Base-by-base conservation (phyloP, 37 sponge, comb jelly and placozoan genomes). In the Haliclona indistincta region DNA sequence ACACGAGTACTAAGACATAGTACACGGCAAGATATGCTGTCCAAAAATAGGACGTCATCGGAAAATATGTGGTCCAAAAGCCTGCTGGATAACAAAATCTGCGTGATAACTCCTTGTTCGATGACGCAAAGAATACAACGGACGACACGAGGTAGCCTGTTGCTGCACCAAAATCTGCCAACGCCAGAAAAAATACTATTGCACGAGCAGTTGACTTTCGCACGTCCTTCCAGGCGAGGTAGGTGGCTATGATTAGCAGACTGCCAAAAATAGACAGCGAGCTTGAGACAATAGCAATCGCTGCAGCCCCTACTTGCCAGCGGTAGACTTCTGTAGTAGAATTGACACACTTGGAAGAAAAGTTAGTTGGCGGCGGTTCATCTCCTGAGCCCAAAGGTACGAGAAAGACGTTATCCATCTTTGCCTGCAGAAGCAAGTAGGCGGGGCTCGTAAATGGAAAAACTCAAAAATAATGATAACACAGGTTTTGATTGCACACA, bases 21-120 rank as follows among this genome's bases (percentile, higher is more conserved):
- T 88, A 80, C 51, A 88, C 28, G 1, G 89, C 93, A 28, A 92
- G 64, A 34, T 68, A 72, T 25, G 52, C 38, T 3, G 85, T 92
- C 93, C 93, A 92, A 17, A 84, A 80, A 41, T 79, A 88, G 60
- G 85, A 88, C 33, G 44, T 37, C 65, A 88, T 62, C 7, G 85
- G 70, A 15, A 85, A 84, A 40, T 54, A 53, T 4, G 93, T 92
- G 13, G 93, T 92, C 2, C 88, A 55, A 38, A 73, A 88, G 39
- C 85, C 79, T 70, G 84, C 85, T 25, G 68, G 70, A 36, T 54
- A 38, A 41, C 93, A 92, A n/a, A n/a, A n/a, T n/a, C n/a, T n/a
- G n/a, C n/a, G n/a, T n/a, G n/a, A n/a, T n/a, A n/a, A n/a, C 10
- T 20, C 42, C 55, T 43, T 3, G 44, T 71, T 45, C 60, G 38